phyloP scores from a whole-genome alignment of 2,113 vertebrate species.

The Carassius carassius region DNA sequence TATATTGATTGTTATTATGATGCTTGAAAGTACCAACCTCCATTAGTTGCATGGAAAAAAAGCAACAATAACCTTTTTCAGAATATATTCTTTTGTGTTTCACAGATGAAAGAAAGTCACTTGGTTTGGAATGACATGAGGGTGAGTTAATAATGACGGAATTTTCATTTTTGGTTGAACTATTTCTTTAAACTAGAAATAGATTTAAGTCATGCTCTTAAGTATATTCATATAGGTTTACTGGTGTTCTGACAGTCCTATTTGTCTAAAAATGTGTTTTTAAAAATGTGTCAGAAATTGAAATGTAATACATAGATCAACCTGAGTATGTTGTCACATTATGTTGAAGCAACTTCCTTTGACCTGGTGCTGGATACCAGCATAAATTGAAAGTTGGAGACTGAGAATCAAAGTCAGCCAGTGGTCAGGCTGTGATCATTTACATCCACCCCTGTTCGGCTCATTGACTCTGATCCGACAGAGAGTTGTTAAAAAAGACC shows the following conservation, averaged over 20 bases:
- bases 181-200: conserved; percentile 15
- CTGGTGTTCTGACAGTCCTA: conserved; percentile 22
- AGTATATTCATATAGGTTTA: conserved; percentile 15
- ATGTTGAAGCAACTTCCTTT: not conserved
- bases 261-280: conserved; percentile 25
- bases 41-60: not conserved
- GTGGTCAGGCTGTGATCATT: conserved; percentile 22
- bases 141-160: not conserved
- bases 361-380: not conserved
- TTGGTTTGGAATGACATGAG: not conserved
- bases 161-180: conserved; percentile 24
- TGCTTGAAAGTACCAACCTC: not conserved
- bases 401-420: not conserved
- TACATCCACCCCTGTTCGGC: not conserved
- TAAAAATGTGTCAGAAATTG: conserved; percentile 5
- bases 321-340: not conserved
- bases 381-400: not conserved
- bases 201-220: conserved; percentile 14
- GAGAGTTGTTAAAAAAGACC: not conserved
- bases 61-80: not conserved
- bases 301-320: conserved; percentile 27
- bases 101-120: not conserved
- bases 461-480: not conserved
- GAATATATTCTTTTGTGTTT: not conserved
- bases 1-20: not conserved